Conservation (phyloP, 2,113 vertebrate genomes). For the Trogon surrucura region DNA sequence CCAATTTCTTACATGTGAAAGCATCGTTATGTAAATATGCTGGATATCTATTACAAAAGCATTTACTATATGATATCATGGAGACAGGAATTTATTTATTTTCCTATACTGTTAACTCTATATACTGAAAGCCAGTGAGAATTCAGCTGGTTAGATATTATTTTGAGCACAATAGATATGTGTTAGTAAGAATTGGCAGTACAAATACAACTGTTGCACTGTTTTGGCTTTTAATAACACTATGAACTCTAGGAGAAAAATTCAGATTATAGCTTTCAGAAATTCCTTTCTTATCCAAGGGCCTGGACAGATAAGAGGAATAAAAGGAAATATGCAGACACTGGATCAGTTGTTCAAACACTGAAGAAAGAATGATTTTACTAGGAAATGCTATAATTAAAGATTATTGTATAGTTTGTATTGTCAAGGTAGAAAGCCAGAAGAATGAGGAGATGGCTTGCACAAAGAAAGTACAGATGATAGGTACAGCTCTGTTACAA, state of each 20-base stretch:
- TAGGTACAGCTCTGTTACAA: background rate
- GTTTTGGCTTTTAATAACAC: background rate
- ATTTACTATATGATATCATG: background rate
- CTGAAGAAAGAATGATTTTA: background rate
- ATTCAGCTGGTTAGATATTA: background rate
- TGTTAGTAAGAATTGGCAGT: background rate
- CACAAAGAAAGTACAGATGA: background rate
- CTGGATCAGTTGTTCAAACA: background rate
- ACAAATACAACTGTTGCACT: background rate
- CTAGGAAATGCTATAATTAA: background rate
- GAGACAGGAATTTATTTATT: fast-evolving
- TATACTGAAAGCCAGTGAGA: background rate
- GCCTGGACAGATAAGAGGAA: background rate
- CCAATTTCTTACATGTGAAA: background rate
- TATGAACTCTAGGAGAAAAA: background rate
- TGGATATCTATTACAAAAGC: background rate
- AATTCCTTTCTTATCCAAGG: background rate
- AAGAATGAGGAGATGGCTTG: background rate
- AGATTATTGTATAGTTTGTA: background rate
- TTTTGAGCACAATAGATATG: background rate
- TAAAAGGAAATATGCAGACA: background rate
- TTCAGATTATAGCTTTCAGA: background rate
- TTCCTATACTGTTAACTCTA: background rate
- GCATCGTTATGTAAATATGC: background rate
- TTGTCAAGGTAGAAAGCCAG: background rate